Evolutionary conservation across 2,888 invertebrate genomes (phyloP).

Genomic region (Bugulina stolonifera): DNA sequence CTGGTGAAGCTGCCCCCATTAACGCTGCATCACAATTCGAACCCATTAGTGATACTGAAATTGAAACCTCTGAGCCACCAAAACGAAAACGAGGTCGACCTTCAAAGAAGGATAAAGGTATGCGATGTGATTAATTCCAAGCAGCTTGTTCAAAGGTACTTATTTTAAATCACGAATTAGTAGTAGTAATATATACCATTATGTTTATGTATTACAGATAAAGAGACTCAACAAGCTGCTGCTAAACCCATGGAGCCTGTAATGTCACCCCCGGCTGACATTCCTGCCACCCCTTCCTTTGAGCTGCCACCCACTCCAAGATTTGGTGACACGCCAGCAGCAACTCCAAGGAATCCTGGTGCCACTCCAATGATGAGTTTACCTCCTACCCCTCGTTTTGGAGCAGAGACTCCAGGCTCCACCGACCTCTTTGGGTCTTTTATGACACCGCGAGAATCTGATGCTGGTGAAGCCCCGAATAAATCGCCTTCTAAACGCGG

Average conservation of each 20-base stretch:
- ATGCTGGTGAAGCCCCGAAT: background rate
- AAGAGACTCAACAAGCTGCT: too few species aligned
- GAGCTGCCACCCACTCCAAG: slow-evolving; percentile 3
- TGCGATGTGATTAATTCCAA: too few species aligned
- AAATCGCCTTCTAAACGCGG: background rate
- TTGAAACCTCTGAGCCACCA: background rate
- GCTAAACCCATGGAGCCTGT: too few species aligned
- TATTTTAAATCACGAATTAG: too few species aligned
- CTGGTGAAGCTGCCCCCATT: background rate
- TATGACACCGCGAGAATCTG: background rate
- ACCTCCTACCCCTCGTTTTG: background rate
- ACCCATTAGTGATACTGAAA: slow-evolving; percentile 13
- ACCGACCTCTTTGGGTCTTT: background rate
- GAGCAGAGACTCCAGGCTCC: background rate
- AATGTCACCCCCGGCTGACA: background rate
- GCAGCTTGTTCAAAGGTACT: too few species aligned
- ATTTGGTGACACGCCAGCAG: background rate
- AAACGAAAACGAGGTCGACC: background rate
- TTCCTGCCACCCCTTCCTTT: slow-evolving; percentile 16
- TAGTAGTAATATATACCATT: too few species aligned
- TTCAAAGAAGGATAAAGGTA: background rate
- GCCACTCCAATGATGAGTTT: background rate
- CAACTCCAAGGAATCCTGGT: background rate
- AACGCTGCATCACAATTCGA: background rate
- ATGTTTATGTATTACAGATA: too few species aligned